Percentiles rank a stretch among this genome's conserved stretches.
These are phyloP conservation scores for Zophobas atratus DNA, from an alignment of 1,140 invertebrate genomes.

Conservation along the genomic window DNA sequence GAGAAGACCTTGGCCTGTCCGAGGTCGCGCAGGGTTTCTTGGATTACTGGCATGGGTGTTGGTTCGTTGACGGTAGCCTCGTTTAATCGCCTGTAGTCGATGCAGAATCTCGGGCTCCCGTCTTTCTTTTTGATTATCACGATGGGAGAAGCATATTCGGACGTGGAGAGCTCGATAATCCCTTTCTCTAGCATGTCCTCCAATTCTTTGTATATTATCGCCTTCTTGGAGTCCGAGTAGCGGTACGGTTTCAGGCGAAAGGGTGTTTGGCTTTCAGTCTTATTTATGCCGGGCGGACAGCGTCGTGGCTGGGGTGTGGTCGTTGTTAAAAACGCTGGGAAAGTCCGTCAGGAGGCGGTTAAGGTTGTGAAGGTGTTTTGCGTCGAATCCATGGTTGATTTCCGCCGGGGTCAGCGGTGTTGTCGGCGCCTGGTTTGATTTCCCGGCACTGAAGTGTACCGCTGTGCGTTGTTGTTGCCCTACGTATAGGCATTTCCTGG, in stretches of 20 bases:
- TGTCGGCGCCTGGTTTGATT: neutral
- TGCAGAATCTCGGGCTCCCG: slow-evolving; percentile 63
- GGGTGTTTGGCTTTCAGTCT: neutral
- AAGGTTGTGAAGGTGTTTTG: neutral
- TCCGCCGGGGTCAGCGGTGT: neutral
- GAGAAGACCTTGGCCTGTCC: slow-evolving; percentile 50
- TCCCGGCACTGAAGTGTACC: neutral
- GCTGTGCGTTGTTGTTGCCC: neutral
- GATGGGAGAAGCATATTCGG: slow-evolving; percentile 62
- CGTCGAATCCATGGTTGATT: neutral
- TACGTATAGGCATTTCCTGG: neutral
- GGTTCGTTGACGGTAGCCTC: slow-evolving; percentile 62
- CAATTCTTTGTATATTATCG: slow-evolving; percentile 43
- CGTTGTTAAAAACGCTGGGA: neutral
- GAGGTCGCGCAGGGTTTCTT: slow-evolving; percentile 44
- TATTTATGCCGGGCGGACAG: neutral
- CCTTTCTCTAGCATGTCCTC: slow-evolving; percentile 48
- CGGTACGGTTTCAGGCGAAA: neutral
- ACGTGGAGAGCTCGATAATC: slow-evolving; percentile 56
- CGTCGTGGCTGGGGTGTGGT: neutral
- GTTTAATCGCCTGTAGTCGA: slow-evolving; percentile 67
- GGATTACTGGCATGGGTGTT: slow-evolving; percentile 55
- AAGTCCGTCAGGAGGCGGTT: neutral
- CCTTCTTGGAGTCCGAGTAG: slow-evolving; percentile 15
- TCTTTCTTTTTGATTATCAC: slow-evolving; percentile 65